Evolutionary conservation across 2,888 invertebrate genomes (phyloP), one percentile per base, ranked within the genome.

Genomic region (Apantesis nais): DNA sequence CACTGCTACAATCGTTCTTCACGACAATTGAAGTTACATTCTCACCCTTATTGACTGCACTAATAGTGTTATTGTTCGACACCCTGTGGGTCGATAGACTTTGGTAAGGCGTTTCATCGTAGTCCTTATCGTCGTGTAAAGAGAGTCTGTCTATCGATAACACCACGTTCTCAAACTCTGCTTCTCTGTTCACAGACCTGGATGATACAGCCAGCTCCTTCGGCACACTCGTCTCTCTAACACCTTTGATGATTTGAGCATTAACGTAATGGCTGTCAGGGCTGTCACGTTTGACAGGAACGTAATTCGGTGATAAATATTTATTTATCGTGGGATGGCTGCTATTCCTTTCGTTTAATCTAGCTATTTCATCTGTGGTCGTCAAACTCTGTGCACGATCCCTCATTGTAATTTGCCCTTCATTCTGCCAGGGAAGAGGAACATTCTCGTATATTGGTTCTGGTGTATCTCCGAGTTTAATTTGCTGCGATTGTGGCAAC

Each of bases 361-460:
- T 84, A 8, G 94, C 93, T 9, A 96, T 95, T 69, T 97, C 97
- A 14, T 97, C 97, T 0, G 97, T 97, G 0, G 97, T 97, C 65
- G 97, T 97, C 41, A 97, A 95, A 78, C 97, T 97, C 52, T 97
- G 97, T 5, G 97, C 96, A 52, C 96, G 89, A 64, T 93, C 92
- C n/a, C 95, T 83, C 85, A 89, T 89, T 0, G 83, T 81, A 5
- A 84, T 75, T 55, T 88, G 88, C 2, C 86, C 88, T 66, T 93
- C 93, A 75, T 85, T 90, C 62, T 95, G 96, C 96, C 97, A 97
- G 0, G 97, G 96, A 41, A 97, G 86, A 0, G 97, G 97, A 12
- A 98, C 97, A 87, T 98, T 98, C 85, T 98, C 97, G 87, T 98
- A 98, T 76, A 98, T 98, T 0, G 98, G 98, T 85, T 98, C 98